phyloP scores from a whole-genome alignment of 1,140 invertebrate species.

The Drosophila suzukii region DNA sequence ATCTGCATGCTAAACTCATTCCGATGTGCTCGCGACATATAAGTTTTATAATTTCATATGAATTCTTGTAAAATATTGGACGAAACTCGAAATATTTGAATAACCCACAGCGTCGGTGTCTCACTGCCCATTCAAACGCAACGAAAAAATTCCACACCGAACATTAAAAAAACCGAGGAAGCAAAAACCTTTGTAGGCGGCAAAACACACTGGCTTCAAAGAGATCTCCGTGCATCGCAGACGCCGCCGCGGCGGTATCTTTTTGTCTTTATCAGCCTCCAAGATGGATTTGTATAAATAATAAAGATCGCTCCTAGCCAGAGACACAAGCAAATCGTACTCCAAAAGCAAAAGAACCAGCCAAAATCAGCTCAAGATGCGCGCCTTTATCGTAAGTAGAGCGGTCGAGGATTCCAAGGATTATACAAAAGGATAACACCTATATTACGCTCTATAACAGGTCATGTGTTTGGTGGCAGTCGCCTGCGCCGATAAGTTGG shows the following conservation, averaged over 20 bases:
- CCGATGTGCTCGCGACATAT: conserved; percentile 71
- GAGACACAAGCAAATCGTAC: conserved; percentile 64
- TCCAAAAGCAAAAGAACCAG: conserved; percentile 67
- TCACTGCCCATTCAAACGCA: conserved; percentile 65
- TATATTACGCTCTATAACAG: conserved; percentile 10
- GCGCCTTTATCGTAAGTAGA: conserved; percentile 71
- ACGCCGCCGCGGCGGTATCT: conserved; percentile 59
- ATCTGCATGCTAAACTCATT: conserved; percentile 68
- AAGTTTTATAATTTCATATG: conserved; percentile 78
- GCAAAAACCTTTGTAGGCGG: conserved; percentile 73
- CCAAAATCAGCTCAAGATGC: conserved; percentile 61
- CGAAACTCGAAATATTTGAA: conserved; percentile 75
- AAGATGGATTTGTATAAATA: conserved; percentile 82
- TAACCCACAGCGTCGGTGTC: conserved; percentile 60
- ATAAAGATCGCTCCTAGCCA: conserved; percentile 65
- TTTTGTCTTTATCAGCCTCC: conserved; percentile 78
- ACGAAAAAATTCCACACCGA: conserved; percentile 67
- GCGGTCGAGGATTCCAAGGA: conserved; percentile 6
- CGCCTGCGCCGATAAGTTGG: conserved; percentile 75
- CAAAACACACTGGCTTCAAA: conserved; percentile 80
- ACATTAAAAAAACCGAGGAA: conserved; percentile 70
- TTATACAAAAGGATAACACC: conserved; percentile 15
- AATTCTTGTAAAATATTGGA: conserved; percentile 82
- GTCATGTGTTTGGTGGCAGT: conserved; percentile 72
- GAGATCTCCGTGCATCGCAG: conserved; percentile 65